These are phyloP conservation scores for Chinchilla lanigera DNA, from an alignment of 2,113 vertebrate species.

Conservation along the genomic window DNA sequence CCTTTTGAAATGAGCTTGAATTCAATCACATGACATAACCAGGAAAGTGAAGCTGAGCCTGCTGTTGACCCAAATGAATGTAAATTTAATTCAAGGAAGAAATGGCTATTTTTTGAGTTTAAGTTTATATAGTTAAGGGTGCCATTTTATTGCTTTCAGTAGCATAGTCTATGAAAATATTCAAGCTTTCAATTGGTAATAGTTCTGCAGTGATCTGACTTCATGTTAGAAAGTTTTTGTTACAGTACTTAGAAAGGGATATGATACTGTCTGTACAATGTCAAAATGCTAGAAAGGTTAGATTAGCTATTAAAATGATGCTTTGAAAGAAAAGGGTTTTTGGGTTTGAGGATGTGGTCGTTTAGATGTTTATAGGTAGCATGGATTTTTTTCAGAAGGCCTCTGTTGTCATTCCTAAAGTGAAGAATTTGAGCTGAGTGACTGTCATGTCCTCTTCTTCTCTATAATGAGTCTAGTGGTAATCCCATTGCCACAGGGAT, in stretches of 20 bases:
- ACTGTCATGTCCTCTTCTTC: background rate
- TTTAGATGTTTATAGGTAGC: slow-evolving; percentile 9
- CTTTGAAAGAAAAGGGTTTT: slow-evolving; percentile 9
- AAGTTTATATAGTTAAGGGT: slow-evolving; percentile 51
- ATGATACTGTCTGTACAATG: background rate
- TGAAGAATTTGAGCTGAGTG: slow-evolving; percentile 27
- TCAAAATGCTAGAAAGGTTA: slow-evolving; percentile 54
- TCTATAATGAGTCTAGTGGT: slow-evolving; percentile 13
- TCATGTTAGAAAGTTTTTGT: slow-evolving; percentile 42
- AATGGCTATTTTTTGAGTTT: slow-evolving; percentile 47
- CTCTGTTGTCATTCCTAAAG: slow-evolving; percentile 12
- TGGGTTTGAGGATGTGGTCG: slow-evolving; percentile 41
- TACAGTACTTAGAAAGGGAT: slow-evolving; percentile 6
- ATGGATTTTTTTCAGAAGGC: slow-evolving; percentile 2
- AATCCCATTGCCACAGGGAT: background rate
- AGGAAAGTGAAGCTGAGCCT: slow-evolving; percentile 58
- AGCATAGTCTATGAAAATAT: background rate
- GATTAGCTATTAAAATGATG: slow-evolving; percentile 36
- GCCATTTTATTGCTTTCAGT: slow-evolving; percentile 43
- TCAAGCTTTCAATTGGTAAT: slow-evolving; percentile 3
- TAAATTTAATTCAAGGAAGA: slow-evolving; percentile 65
- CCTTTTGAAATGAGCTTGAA: slow-evolving; percentile 79
- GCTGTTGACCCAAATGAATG: slow-evolving; percentile 63
- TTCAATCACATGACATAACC: slow-evolving; percentile 75
- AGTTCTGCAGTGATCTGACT: background rate